Conservation (phyloP, 2,113 vertebrate species). For the Hemibagrus wyckioides region DNA sequence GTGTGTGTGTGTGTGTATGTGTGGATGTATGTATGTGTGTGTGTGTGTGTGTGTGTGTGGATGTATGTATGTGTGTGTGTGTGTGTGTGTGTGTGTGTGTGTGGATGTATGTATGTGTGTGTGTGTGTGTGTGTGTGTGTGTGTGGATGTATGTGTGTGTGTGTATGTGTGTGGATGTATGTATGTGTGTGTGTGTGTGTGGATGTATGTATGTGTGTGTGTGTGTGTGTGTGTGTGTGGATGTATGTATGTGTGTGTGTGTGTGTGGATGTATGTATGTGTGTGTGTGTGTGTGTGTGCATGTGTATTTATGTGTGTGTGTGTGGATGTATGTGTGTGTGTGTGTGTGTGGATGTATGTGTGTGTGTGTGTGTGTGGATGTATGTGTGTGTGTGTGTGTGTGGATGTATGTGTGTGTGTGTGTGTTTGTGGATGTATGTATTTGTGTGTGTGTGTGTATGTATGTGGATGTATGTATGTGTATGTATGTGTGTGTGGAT, state of each 20-base stretch:
- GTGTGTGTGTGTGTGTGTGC: slow-evolving; percentile 6
- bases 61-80: background rate
- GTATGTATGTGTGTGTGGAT: slow-evolving; percentile 1
- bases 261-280: background rate
- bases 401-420: too few relatives aligned
- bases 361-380: background rate
- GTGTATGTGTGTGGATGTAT: background rate
- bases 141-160: too few relatives aligned
- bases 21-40: slow-evolving; percentile 23
- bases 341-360: background rate
- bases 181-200: background rate
- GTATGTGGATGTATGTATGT: background rate
- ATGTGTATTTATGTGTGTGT: too few relatives aligned
- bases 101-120: too few relatives aligned
- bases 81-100: slow-evolving; percentile 19
- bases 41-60: slow-evolving; percentile 21
- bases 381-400: slow-evolving; percentile 26
- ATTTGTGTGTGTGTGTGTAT: slow-evolving; percentile 30
- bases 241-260: slow-evolving; percentile 21
- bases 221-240: slow-evolving; percentile 36
- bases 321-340: slow-evolving; percentile 31
- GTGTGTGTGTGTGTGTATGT: too few relatives aligned
- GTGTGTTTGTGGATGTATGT: slow-evolving; percentile 40
- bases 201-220: too few relatives aligned
- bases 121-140: slow-evolving; percentile 35